Percentiles rank a stretch among this genome's conserved stretches.
Evolutionary conservation across 2,888 invertebrate genomes (phyloP).

Genomic region (Orthosia cruda): DNA sequence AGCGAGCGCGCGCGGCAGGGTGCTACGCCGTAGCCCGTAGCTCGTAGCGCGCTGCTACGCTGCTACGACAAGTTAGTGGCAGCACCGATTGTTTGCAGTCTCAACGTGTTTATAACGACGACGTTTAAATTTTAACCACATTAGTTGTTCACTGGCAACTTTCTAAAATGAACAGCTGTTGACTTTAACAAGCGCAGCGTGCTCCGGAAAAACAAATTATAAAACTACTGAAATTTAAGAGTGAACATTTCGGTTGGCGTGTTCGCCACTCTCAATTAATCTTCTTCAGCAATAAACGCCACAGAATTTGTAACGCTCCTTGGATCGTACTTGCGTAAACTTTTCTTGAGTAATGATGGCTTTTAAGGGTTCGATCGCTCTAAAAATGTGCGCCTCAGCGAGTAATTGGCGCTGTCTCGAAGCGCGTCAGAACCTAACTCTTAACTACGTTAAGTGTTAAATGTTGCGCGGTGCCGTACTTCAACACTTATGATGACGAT

Average conservation of each 20-base stretch:
- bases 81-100: slow-evolving; percentile 43
- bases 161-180: slow-evolving; percentile 44
- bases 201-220: slow-evolving; percentile 22
- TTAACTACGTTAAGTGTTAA: slow-evolving; percentile 48
- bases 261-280: slow-evolving; percentile 72
- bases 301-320: slow-evolving; percentile 73
- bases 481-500: slow-evolving; percentile 57
- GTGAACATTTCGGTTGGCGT: slow-evolving; percentile 63
- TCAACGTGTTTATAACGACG: slow-evolving; percentile 23
- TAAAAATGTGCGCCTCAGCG: slow-evolving; percentile 60
- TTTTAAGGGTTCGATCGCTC: slow-evolving; percentile 66
- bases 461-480: slow-evolving; percentile 26
- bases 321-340: slow-evolving; percentile 69
- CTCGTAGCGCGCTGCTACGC: slow-evolving; percentile 30
- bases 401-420: slow-evolving; percentile 44
- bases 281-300: slow-evolving; percentile 76
- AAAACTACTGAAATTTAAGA: slow-evolving; percentile 27
- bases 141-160: slow-evolving; percentile 40
- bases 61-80: slow-evolving; percentile 58
- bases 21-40: slow-evolving; percentile 60
- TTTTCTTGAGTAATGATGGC: slow-evolving; percentile 75
- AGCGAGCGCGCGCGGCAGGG: slow-evolving; percentile 16
- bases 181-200: slow-evolving; percentile 20
- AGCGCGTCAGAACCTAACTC: slow-evolving; percentile 27
- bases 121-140: slow-evolving; percentile 44